A percentile compares a stretch with the other conserved stretches of the same genome.
phyloP scores from a whole-genome alignment of 1,140 invertebrate species.

The Polypedilum pembai region DNA sequence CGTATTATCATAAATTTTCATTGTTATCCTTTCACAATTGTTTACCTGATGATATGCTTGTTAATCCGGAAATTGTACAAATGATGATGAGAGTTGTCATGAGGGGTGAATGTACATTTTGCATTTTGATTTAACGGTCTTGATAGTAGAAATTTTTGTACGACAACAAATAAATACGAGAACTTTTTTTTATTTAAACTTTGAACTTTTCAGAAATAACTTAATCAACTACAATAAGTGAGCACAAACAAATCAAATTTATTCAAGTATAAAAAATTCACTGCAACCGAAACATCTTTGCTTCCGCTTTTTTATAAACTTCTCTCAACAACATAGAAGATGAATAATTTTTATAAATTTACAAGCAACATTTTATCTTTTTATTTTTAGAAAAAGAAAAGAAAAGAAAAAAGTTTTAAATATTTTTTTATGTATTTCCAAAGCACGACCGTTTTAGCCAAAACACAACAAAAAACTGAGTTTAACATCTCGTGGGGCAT shows the following conservation, averaged over 20 bases:
- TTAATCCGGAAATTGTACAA: background rate
- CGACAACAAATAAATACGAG: background rate
- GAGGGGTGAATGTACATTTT: conserved; percentile 9
- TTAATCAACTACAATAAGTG: background rate
- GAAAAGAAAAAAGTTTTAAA: background rate
- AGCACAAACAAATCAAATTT: background rate
- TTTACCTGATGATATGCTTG: background rate
- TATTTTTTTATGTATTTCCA: conserved; percentile 5
- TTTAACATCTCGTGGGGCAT: background rate
- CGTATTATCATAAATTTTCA: too few relatives aligned
- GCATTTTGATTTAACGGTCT: conserved; percentile 6
- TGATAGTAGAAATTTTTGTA: background rate
- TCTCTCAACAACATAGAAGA: too few relatives aligned
- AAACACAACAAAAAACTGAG: conserved; percentile 17
- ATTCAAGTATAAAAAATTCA: background rate
- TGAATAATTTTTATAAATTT: too few relatives aligned
- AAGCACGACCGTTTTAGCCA: conserved; percentile 6
- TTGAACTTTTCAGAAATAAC: background rate
- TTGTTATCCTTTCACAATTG: too few relatives aligned
- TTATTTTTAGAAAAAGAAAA: conserved; percentile 12
- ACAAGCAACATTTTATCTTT: background rate
- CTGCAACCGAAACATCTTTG: conserved; percentile 1
- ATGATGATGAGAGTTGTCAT: conserved; percentile 3
- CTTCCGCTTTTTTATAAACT: background rate
- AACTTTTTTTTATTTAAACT: background rate